Base-by-base conservation (phyloP, 2,797 vertebrate genomes). In the Muscicapa comitata region DNA sequence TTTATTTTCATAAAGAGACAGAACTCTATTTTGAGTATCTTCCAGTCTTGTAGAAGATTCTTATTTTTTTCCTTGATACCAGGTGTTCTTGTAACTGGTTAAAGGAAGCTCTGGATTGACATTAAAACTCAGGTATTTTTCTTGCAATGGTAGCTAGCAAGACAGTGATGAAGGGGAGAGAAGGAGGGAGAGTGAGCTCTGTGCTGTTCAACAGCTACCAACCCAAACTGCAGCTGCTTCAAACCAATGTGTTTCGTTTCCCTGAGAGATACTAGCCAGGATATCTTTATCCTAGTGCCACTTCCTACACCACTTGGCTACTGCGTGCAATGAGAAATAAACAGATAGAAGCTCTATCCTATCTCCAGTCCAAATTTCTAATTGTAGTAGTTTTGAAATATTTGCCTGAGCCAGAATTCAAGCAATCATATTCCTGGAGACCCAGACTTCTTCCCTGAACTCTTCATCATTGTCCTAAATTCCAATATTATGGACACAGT, bases 141-240 rank as follows among this genome's bases (percentile, higher is more conserved):
- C 13, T 77, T 59, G 4, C 10, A 68, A 5, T 13, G 6, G 40
- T 71, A 37, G 21, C 33, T 8, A 63, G 25, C 12, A 59, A 73
- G 71, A 26, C 10, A 67, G 28, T 0, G 0, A 33, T 31, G 26
- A 66, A 86, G 31, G 25, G 11, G 4, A n/a, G 6, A 66, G 61
- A 80, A 17, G 15, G 21, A 80, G 21, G 9, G 3, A 70, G 23
- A 42, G 35, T n/a, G 42, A 78, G 24, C 10, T 67, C 53, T 59
- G 5, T 17, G 17, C 21, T 31, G 1, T 55, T 83, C 48, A 73
- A 71, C 37, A 89, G 1, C 37, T 45, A 48, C 16, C 42, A 57
- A 15, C 31, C 33, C 31, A 66, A 67, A 37, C 6, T 65, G 57
- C 33, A 53, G 8, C 53, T 58, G 9, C 42, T 55, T 77, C 65